These are phyloP conservation scores for Andrena dorsata DNA, from an alignment of 2,888 invertebrate species.

Conservation along the genomic window DNA sequence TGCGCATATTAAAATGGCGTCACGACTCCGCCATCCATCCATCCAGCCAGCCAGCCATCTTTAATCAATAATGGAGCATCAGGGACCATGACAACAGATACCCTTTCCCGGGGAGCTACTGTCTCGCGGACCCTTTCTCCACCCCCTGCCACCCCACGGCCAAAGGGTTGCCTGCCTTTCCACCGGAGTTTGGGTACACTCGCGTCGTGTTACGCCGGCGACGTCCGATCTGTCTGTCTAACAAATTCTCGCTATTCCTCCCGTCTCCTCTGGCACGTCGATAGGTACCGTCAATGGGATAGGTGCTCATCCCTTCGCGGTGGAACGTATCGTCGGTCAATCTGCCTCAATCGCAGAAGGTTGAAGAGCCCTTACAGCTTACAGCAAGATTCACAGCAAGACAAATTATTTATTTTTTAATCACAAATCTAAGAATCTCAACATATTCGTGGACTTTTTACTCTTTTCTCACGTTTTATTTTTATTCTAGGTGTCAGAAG, in stretches of 20 bases:
- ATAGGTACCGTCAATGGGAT: neutral
- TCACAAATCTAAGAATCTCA: too few species aligned
- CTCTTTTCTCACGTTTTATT: too few species aligned
- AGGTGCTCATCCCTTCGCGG: neutral
- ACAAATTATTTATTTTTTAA: too few species aligned
- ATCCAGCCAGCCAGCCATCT: constrained; percentile 82
- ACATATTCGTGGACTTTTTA: too few species aligned
- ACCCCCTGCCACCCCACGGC: constrained; percentile 28
- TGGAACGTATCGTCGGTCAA: neutral
- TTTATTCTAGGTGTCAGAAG: too few species aligned
- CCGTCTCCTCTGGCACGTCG: neutral
- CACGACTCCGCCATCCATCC: constrained; percentile 71
- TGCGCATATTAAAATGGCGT: constrained; percentile 85
- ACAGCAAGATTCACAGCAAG: too few species aligned
- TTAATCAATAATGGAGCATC: constrained; percentile 85
- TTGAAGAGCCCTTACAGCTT: too few species aligned
- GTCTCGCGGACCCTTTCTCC: constrained; percentile 78
- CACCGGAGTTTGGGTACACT: constrained; percentile 43
- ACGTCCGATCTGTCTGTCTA: constrained; percentile 22
- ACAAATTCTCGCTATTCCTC: constrained; percentile 26
- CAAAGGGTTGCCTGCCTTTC: constrained; percentile 64
- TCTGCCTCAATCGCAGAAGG: too few species aligned
- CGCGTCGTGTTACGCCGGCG: constrained; percentile 61
- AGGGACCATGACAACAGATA: constrained; percentile 85
- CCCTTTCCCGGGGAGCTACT: constrained; percentile 77